Percentiles rank a stretch among this genome's conserved stretches.
These are phyloP conservation scores for Coenonympha glycerion DNA, from an alignment of 2,888 invertebrate species.

Conservation along the genomic window DNA sequence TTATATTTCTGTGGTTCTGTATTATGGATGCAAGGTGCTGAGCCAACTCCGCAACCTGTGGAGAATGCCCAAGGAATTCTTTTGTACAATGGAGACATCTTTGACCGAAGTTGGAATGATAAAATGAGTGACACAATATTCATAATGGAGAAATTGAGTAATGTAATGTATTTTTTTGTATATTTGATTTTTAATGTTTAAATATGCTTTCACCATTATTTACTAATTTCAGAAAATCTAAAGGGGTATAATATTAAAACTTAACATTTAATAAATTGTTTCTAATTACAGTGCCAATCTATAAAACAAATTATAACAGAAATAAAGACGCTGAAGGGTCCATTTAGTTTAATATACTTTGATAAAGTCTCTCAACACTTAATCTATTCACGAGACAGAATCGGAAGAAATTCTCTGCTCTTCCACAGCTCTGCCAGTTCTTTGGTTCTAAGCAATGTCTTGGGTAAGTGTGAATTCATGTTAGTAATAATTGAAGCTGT, in stretches of 20 bases:
- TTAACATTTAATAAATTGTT: background rate
- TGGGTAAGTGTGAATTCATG: slow-evolving; percentile 60
- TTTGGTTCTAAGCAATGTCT: slow-evolving; percentile 72
- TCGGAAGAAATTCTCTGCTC: slow-evolving; percentile 90
- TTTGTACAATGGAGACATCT: slow-evolving; percentile 94
- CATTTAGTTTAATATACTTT: slow-evolving; percentile 88
- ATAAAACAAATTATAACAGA: slow-evolving; percentile 53
- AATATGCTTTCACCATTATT: background rate
- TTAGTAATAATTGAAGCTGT: too few species aligned
- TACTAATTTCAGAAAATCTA: too few species aligned
- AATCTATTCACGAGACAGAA: slow-evolving; percentile 89
- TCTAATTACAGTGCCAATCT: slow-evolving; percentile 31
- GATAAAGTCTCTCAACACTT: slow-evolving; percentile 74
- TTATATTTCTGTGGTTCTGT: slow-evolving; percentile 76
- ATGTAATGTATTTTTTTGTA: too few species aligned
- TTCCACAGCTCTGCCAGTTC: slow-evolving; percentile 64
- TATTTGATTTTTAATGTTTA: too few species aligned
- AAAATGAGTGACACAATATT: slow-evolving; percentile 71
- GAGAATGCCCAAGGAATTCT: slow-evolving; percentile 78
- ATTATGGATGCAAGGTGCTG: slow-evolving; percentile 88
- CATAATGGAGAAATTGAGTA: slow-evolving; percentile 56
- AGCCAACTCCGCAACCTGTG: slow-evolving; percentile 81
- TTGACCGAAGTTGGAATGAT: slow-evolving; percentile 62
- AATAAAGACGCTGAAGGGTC: slow-evolving; percentile 82
- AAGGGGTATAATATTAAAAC: too few species aligned